Base-by-base conservation (phyloP, 2,888 invertebrate species). In the Linyphia triangularis region DNA sequence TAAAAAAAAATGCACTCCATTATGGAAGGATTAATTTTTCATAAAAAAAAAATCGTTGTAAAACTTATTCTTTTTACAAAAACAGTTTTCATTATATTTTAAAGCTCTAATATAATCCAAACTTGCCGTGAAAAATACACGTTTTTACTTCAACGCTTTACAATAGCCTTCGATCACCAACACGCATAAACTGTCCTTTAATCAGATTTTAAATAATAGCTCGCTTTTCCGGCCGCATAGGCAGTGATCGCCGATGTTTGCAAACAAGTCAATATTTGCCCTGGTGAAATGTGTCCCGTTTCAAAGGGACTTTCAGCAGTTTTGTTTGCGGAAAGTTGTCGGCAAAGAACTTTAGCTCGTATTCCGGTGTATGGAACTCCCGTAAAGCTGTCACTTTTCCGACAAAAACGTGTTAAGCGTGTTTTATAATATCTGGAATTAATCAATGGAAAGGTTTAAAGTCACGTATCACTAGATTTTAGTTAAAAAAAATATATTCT, bases 331-430 rank as follows among this genome's bases (percentile, higher is more conserved):
- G 6, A n/a, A 7, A 37, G 63, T 10, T 16, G 24, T 7, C 1
- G 22, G 37, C 51, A 19, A 6, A 24, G 24, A 30, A 13, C 30
- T 9, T 22, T 22, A 13, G 40, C 40, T 63, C 51, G 67, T 73
- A 30, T 51, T 43, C 26, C 13, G n/a, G 28, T 43, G n/a, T 16
- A 63, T 79, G 43, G 40, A 67, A 51, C 61, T 65, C 65, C 78
- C 22, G 59, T 75, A 75, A 75, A 75, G 24, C 59, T 78, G 78
- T 79, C 51, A 24, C 51, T 67, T 65, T 13, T 19, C 16, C 9
- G 26, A 51, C 28, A 77, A 13, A 77, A 77, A 40, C 40, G n/a
- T n/a, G n/a, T n/a, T n/a, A n/a, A n/a, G n/a, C n/a, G n/a, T n/a
- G n/a, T n/a, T n/a, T n/a, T n/a, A n/a, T n/a, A n/a, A n/a, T n/a